A percentile compares a stretch with the other conserved stretches of the same genome.
These are phyloP conservation scores for Drosophila paramelanica DNA, from an alignment of 2,888 invertebrate genomes.

Conservation along the genomic window DNA sequence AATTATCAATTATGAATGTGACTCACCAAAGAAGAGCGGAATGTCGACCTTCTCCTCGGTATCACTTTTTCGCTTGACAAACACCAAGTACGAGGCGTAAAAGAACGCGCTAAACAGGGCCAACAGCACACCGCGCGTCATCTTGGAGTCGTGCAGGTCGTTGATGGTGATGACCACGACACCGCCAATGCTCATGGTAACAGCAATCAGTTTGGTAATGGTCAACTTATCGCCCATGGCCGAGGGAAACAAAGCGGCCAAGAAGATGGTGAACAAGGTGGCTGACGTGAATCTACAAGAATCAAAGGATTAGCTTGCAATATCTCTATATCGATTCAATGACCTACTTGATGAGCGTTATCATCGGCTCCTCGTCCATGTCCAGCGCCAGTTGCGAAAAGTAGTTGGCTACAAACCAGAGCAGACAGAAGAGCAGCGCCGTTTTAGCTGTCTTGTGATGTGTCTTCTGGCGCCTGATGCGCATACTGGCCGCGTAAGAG, in stretches of 20 bases:
- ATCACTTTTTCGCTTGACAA: constrained; percentile 93
- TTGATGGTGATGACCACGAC: constrained; percentile 93
- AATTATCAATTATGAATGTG: background rate
- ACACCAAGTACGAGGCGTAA: constrained; percentile 95
- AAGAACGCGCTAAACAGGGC: constrained; percentile 94
- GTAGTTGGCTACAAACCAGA: constrained; percentile 98
- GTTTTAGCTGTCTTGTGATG: constrained; percentile 91
- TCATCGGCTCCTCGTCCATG: constrained; percentile 93
- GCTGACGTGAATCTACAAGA: constrained; percentile 87
- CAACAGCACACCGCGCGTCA: constrained; percentile 92
- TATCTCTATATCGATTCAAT: background rate
- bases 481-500: constrained; percentile 96
- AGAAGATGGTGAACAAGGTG: constrained; percentile 93
- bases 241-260: constrained; percentile 95
- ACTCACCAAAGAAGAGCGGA: constrained; percentile 96
- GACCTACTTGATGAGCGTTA: constrained; percentile 91
- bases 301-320: background rate
- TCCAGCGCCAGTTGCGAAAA: constrained; percentile 95
- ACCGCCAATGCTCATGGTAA: constrained; percentile 91
- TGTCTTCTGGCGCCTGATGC: constrained; percentile 88
- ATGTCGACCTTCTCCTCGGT: constrained; percentile 97
- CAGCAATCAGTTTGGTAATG: constrained; percentile 93
- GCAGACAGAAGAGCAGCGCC: constrained; percentile 93
- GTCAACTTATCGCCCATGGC: constrained; percentile 93
- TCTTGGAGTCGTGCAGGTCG: constrained; percentile 88